Conservation (phyloP, 1,140 invertebrate genomes). For the Dufourea novaeangliae region DNA sequence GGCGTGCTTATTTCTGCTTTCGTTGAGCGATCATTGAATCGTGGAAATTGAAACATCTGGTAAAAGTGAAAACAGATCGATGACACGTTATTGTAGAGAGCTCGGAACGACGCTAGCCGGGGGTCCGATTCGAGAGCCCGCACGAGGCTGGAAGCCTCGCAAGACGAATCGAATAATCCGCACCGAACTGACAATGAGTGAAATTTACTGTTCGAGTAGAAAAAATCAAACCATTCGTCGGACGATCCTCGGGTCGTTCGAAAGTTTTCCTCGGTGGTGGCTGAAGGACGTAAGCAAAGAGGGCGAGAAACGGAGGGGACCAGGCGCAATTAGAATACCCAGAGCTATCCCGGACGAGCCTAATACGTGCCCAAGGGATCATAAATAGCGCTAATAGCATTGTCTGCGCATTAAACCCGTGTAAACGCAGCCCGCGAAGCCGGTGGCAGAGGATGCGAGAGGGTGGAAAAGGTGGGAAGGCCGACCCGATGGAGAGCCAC, state of each 20-base stretch:
- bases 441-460: not conserved
- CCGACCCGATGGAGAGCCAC: slow-evolving; percentile 16
- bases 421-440: slow-evolving; percentile 25
- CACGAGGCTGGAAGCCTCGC: too few species aligned
- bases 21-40: too few species aligned
- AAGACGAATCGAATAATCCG: slow-evolving; percentile 10
- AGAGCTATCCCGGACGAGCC: slow-evolving; percentile 11
- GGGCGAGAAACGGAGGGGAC: not conserved
- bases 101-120: not conserved
- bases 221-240: too few species aligned
- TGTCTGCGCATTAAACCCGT: slow-evolving; percentile 44
- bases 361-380: slow-evolving; percentile 25
- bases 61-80: not conserved
- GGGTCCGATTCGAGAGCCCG: not conserved
- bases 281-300: not conserved
- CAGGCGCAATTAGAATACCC: not conserved
- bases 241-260: too few species aligned
- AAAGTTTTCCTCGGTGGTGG: too few species aligned
- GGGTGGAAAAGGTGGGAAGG: not conserved
- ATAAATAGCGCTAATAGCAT: slow-evolving; percentile 46
- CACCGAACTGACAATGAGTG: too few species aligned
- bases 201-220: too few species aligned
- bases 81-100: too few species aligned
- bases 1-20: too few species aligned
- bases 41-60: too few species aligned